A percentile compares a stretch with the other conserved stretches of the same genome.
Conservation (phyloP, 2,888 invertebrate species). For the Junonia oenone region DNA sequence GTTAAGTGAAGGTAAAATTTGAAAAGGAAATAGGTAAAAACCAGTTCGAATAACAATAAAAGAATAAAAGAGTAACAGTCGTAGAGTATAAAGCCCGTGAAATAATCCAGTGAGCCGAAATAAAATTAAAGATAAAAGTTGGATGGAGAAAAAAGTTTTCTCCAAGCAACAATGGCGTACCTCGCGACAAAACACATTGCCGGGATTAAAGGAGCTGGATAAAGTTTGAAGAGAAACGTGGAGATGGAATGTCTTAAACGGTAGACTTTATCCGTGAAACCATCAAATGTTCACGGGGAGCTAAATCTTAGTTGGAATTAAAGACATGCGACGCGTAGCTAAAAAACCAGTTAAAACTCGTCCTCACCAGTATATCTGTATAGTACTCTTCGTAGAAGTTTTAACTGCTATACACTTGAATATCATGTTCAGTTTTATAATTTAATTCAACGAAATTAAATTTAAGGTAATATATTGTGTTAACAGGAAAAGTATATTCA, state of each 20-base stretch:
- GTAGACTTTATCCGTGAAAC: conserved; percentile 27
- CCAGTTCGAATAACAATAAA: conserved; percentile 22
- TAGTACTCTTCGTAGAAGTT: background rate
- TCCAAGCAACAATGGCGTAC: conserved; percentile 61
- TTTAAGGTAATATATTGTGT: too few relatives aligned
- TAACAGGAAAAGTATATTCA: too few relatives aligned
- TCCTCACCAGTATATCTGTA: background rate
- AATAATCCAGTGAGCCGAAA: conserved; percentile 55
- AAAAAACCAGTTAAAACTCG: background rate
- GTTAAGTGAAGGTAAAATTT: background rate
- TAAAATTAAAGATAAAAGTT: conserved; percentile 66
- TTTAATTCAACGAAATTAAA: too few relatives aligned
- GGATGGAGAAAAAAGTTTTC: conserved; percentile 53
- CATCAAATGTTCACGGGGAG: conserved; percentile 19
- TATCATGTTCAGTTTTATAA: too few relatives aligned
- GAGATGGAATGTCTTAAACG: conserved; percentile 37
- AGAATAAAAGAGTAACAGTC: conserved; percentile 37
- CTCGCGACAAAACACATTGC: conserved; percentile 73
- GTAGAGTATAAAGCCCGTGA: conserved; percentile 34
- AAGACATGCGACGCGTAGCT: background rate
- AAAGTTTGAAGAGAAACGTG: conserved; percentile 38
- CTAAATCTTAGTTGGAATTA: background rate
- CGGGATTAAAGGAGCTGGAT: conserved; percentile 55
- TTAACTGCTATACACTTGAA: too few relatives aligned
- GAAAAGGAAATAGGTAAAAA: conserved; percentile 1